Evolutionary conservation across 2,888 invertebrate genomes (phyloP), one percentile per base, ranked within the genome.

Genomic region (Cataglyphis livida): DNA sequence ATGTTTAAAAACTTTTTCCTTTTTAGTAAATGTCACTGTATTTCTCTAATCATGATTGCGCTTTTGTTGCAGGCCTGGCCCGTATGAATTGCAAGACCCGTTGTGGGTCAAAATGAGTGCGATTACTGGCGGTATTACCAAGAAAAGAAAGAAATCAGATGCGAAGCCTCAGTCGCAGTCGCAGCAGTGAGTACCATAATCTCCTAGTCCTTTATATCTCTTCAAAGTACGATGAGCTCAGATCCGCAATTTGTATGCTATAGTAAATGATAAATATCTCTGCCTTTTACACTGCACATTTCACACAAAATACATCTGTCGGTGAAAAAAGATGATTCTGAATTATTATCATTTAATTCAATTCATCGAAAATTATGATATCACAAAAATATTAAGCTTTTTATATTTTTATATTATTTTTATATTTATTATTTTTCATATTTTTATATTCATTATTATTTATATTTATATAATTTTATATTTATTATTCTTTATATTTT

Each of bases 21-120:
- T 41, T 41, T 83, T 65, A 15, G 28, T 21, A 44, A 18, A 18
- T 54, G 12, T 25, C 25, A 7, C n/a, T 21, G 32, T 28, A 62
- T 41, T 48, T 48, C n/a, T 61, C 18, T 61, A 15, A 73, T 51
- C 59, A 12, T 44, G 66, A 66, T 44, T 44, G 28, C 48, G n/a
- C 62, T 70, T 81, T 32, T 90, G 87, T 97, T 97, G 91, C 96
- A 98, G 98, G 97, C 97, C 97, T 96, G 97, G 97, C 96, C 97
- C 98, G 96, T 97, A 97, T 97, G 98, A 98, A 96, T 96, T 97
- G 96, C 97, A 97, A 96, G 97, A 97, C 96, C 97, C 97, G 95
- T 96, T 96, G 96, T 97, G 97, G 97, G 96, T 96, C 97, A 97
- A 97, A 97, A 97, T 97, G 97, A 97, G 97, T 96, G 96, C 96